Percentiles rank a stretch among this genome's conserved stretches.
Evolutionary conservation across 1,140 invertebrate species (phyloP).

Genomic region (Agraylea sexmaculata): DNA sequence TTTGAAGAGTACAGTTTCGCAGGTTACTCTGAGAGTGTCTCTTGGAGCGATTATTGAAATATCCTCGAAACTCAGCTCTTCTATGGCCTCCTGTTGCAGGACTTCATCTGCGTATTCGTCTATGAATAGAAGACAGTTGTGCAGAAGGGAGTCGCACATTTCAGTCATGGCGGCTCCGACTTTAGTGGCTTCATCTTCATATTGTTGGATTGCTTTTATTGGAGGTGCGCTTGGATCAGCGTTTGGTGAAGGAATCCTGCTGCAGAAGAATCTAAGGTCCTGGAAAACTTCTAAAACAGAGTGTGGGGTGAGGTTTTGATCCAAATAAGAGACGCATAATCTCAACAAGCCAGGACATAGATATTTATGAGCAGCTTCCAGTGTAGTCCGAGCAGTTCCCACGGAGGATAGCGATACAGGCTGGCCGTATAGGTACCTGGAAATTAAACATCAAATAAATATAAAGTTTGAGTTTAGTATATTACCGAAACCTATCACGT

Average conservation of each 20-base stretch:
- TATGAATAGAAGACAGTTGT: constrained; percentile 47
- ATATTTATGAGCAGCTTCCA: constrained; percentile 58
- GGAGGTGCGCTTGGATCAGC: constrained; percentile 26
- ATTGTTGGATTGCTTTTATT: constrained; percentile 11
- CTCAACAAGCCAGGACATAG: constrained; percentile 48
- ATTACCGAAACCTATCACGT: no score
- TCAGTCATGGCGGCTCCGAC: constrained; percentile 31
- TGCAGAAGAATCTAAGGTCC: constrained; percentile 34
- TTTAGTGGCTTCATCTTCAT: constrained; percentile 27
- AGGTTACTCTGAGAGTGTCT: constrained; percentile 43
- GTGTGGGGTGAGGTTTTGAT: constrained; percentile 21
- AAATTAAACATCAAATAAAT: constrained; percentile 20
- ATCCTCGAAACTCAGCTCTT: constrained; percentile 49
- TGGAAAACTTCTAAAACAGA: constrained; percentile 30
- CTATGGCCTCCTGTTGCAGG: constrained; percentile 49
- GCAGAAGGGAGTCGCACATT: constrained; percentile 45
- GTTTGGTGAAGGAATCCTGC: constrained; percentile 31
- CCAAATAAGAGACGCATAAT: constrained; percentile 48
- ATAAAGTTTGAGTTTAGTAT: not conserved
- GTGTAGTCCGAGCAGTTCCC: constrained; percentile 47
- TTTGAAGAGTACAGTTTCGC: constrained; percentile 43
- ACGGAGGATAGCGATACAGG: constrained; percentile 50
- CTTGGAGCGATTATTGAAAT: constrained; percentile 47
- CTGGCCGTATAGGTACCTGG: constrained; percentile 48
- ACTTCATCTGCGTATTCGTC: constrained; percentile 49